Conservation (phyloP, 1,140 invertebrate species). For the Drosophila orosa region DNA sequence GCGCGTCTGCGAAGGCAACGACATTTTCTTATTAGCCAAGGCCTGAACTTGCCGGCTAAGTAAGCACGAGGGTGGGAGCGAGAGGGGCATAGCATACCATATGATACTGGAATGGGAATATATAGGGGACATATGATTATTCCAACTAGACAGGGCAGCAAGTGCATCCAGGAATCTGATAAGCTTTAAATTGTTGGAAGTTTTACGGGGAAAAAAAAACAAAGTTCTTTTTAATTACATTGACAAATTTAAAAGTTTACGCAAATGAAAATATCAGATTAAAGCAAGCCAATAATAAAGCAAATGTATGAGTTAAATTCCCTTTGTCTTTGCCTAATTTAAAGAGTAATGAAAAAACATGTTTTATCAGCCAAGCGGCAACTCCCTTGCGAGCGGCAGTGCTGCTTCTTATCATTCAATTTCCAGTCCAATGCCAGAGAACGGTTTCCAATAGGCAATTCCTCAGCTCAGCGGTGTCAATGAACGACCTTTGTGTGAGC, state of each 20-base stretch:
- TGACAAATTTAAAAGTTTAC: too few relatives aligned
- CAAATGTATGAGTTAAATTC: neutral
- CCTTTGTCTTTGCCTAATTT: neutral
- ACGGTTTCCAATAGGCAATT: constrained; percentile 38
- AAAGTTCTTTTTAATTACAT: too few relatives aligned
- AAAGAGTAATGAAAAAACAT: too few relatives aligned
- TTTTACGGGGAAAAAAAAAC: too few relatives aligned
- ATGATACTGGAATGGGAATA: constrained; percentile 22
- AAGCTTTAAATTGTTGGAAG: too few relatives aligned
- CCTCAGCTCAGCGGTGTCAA: constrained; percentile 53
- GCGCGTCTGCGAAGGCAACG: constrained; percentile 37
- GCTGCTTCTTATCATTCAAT: constrained; percentile 49
- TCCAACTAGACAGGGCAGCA: constrained; percentile 8
- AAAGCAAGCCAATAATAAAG: neutral
- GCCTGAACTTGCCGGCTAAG: constrained; percentile 55
- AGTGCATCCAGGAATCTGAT: constrained; percentile 18
- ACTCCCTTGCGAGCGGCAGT: neutral
- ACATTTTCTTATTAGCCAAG: constrained; percentile 73
- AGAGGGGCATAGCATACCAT: constrained; percentile 10
- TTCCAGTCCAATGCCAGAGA: constrained; percentile 55
- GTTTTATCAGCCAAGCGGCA: constrained; percentile 19
- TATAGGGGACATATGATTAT: constrained; percentile 10
- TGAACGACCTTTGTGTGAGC: constrained; percentile 70
- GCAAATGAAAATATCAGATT: too few relatives aligned
- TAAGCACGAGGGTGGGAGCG: neutral